These are phyloP conservation scores for Pandemis corylana DNA, from an alignment of 2,888 invertebrate genomes.

Conservation along the genomic window DNA sequence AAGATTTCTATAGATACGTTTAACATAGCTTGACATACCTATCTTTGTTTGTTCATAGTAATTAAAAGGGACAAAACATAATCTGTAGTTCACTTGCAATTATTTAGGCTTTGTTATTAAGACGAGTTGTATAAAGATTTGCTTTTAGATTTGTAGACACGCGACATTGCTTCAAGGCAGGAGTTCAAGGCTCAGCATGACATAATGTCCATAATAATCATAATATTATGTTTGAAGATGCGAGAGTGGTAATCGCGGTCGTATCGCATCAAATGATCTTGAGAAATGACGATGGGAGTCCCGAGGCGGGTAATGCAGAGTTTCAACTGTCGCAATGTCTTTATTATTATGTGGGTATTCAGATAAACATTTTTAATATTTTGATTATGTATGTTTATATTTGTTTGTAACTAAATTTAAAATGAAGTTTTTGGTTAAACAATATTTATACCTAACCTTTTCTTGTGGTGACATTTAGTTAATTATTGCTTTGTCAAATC, in stretches of 20 bases:
- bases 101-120: not conserved
- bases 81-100: not conserved
- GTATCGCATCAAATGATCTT: not conserved
- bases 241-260: not conserved
- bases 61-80: conserved; percentile 9
- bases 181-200: conserved; percentile 22
- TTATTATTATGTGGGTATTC: not conserved
- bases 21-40: conserved; percentile 5
- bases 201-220: conserved; percentile 29
- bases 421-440: not conserved
- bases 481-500: too few relatives aligned
- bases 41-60: conserved; percentile 9
- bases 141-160: conserved; percentile 1
- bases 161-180: conserved; percentile 12
- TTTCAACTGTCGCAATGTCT: not conserved
- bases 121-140: not conserved
- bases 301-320: not conserved
- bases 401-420: not conserved
- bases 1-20: not conserved
- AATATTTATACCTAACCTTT: too few relatives aligned
- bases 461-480: too few relatives aligned
- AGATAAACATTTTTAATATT: not conserved
- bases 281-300: conserved; percentile 2
- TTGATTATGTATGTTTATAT: not conserved
- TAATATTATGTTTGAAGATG: conserved; percentile 13